Percentiles rank a stretch among this genome's conserved stretches.
phyloP scores from a whole-genome alignment of 1,140 invertebrate species.

The Drepana arcuata region DNA sequence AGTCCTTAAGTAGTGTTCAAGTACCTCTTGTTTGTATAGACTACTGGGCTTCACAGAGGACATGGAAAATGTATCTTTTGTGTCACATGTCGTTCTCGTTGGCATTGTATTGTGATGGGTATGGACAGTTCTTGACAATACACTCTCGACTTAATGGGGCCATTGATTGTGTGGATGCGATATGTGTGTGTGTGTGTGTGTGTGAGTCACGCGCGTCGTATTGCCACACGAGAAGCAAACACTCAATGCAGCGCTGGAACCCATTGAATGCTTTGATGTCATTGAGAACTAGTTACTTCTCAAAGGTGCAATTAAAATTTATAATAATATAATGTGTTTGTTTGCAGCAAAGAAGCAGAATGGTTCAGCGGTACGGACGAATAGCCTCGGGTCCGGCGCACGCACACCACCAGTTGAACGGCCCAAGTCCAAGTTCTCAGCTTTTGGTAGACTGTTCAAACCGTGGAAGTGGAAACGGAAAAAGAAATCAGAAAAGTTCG shows the following conservation, averaged over 20 bases:
- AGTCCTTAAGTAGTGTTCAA: too few relatives aligned
- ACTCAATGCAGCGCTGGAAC: too few relatives aligned
- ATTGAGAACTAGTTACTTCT: constrained; percentile 9
- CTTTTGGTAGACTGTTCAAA: constrained; percentile 95
- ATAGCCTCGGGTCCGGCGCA: constrained; percentile 86
- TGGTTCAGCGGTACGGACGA: constrained; percentile 88
- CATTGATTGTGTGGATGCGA: constrained; percentile 53
- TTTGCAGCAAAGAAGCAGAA: constrained; percentile 94
- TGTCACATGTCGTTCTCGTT: constrained; percentile 25
- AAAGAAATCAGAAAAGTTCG: constrained; percentile 98
- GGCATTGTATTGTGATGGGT: constrained; percentile 45
- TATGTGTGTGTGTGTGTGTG: constrained; percentile 19
- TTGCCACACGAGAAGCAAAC: too few relatives aligned
- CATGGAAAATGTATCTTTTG: constrained; percentile 27
- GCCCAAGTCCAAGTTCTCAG: constrained; percentile 93
- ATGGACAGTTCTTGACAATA: constrained; percentile 58
- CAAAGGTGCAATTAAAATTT: too few relatives aligned
- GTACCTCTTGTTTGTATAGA: too few relatives aligned
- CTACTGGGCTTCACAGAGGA: too few relatives aligned
- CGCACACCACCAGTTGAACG: constrained; percentile 83
- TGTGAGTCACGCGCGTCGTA: too few relatives aligned
- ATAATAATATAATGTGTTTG: too few relatives aligned
- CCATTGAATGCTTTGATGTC: constrained; percentile 17
- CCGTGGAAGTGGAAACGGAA: constrained; percentile 99
- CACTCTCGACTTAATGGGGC: constrained; percentile 55